Evolutionary conservation across 2,113 vertebrate genomes (phyloP).

Genomic region (Mus pahari): DNA sequence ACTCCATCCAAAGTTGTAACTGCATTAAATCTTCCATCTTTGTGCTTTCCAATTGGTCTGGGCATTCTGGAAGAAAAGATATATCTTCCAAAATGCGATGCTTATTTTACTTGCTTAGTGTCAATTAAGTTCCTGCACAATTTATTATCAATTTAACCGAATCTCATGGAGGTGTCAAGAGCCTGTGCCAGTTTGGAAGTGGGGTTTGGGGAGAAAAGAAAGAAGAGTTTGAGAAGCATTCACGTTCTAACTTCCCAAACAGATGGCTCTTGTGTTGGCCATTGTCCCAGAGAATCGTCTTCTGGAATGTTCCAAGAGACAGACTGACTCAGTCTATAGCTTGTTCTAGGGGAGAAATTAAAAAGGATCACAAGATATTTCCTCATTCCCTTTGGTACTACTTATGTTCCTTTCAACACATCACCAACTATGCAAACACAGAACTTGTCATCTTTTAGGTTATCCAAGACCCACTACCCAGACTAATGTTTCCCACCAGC

Average conservation of each 20-base stretch:
- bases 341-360: neutral
- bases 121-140: neutral
- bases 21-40: neutral
- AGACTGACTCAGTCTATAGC: slow-evolving; percentile 17
- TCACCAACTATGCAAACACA: neutral
- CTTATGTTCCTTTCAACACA: neutral
- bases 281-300: slow-evolving; percentile 7
- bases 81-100: neutral
- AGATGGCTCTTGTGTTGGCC: slow-evolving; percentile 26
- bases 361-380: neutral
- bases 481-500: neutral
- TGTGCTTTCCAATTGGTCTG: neutral
- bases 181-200: neutral
- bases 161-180: neutral
- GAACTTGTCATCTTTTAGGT: neutral
- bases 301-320: slow-evolving; percentile 23
- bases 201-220: neutral
- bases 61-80: neutral
- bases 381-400: neutral
- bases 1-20: neutral
- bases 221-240: neutral
- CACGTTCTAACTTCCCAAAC: neutral
- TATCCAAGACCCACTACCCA: neutral
- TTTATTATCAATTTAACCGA: slow-evolving; percentile 1
- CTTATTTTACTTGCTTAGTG: neutral